These are phyloP conservation scores for Morinoia aosen DNA, from an alignment of 2,888 invertebrate genomes.

Conservation along the genomic window DNA sequence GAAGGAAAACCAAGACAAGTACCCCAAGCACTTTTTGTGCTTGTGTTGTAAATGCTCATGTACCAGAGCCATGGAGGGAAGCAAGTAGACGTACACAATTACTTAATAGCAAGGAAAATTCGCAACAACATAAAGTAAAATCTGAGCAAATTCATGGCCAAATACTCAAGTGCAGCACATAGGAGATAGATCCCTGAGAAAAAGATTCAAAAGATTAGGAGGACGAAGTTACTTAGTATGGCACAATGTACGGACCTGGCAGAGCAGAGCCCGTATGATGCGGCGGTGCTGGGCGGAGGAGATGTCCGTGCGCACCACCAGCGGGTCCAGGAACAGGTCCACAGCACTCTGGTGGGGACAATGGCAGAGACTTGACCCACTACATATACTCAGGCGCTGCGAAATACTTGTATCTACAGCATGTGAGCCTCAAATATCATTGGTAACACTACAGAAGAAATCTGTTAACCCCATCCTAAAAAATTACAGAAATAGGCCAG, in stretches of 20 bases:
- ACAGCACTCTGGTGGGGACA: conserved; percentile 76
- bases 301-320: conserved; percentile 77
- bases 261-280: conserved; percentile 76
- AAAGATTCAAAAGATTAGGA: background rate
- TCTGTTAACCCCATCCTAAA: background rate
- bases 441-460: background rate
- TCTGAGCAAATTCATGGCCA: background rate
- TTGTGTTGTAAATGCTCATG: too few species aligned
- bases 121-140: background rate
- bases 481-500: too few species aligned
- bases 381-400: background rate
- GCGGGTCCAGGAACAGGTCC: conserved; percentile 78
- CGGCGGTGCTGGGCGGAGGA: conserved; percentile 82
- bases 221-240: background rate
- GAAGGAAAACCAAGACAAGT: too few species aligned
- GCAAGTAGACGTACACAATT: background rate
- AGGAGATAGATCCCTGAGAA: background rate
- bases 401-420: background rate
- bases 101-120: background rate
- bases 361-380: conserved; percentile 56
- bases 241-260: conserved; percentile 55
- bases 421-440: background rate
- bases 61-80: too few species aligned
- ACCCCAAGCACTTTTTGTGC: too few species aligned
- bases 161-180: background rate